Base-by-base conservation (phyloP, 2,113 vertebrate genomes). In the Oncorhynchus gorbuscha region DNA sequence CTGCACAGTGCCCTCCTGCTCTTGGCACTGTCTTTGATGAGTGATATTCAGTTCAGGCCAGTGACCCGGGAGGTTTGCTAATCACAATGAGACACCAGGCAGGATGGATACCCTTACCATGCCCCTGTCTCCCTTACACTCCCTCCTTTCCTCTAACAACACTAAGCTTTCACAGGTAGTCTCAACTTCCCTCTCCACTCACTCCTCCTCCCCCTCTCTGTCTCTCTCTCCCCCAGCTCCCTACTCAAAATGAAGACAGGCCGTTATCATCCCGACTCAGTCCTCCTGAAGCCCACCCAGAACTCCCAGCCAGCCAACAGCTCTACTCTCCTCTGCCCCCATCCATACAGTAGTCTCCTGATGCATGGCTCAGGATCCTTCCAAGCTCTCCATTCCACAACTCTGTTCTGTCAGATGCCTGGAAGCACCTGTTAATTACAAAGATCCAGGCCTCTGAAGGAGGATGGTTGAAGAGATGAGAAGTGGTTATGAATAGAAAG, bases 401-500 rank as follows among this genome's bases (percentile, higher is more conserved):
- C 69, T 73, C 58, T 51, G 8, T 24, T 62, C n/a, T 24, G 20
- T 62, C n/a, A 62, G 0, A 76, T 74, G 68, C 74, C 71, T 79
- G 45, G 30, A 76, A 74, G 83, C 70, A 12, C 55, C 32, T 0
- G 32, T 83, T 83, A 87, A 85, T 83, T 83, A 83, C 79, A 0
- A 72, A 78, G 65, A 79, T 61, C 51, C 39, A 1, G 9, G 72
- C 30, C 32, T 75, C 73, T 39, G 32, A 51, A 59, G 51, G 55
- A 5, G 32, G 69, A 61, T 58, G 48, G 59, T 24, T 20, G 8
- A 18, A 55, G 30, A 62, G 30, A 73, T 28, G 30, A 62, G 20
- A 73, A 13, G 59, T 62, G 59, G 59, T 62, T n/a, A 62, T 62
- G n/a, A 80, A 55, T 18, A 55, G 39, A 30, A 35, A 64, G 22